Evolutionary conservation across 1,140 invertebrate genomes (phyloP), one percentile per base, ranked within the genome.

Genomic region (Dufourea novaeangliae): DNA sequence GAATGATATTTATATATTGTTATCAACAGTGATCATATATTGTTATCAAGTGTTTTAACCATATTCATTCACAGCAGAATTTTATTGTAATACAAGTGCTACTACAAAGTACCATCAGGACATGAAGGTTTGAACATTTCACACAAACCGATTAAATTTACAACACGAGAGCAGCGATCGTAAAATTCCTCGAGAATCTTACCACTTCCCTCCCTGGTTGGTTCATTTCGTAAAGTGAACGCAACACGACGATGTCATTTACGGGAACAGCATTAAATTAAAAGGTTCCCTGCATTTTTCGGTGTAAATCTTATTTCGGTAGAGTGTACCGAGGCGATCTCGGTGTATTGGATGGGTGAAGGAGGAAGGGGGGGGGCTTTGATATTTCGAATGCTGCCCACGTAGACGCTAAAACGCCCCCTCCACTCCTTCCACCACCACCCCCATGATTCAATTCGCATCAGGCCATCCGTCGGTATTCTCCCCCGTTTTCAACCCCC

Each of bases 371-470:
- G 46, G 83, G 83, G 75, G 74, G 88, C 80, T 85, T 84, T 78
- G 78, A 88, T 74, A 88, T 90, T 90, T 86, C 79, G 84, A 90
- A 92, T 89, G 89, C 90, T 75, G 86, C 70, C 82, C 90, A 91
- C 90, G 91, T 91, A 88, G 85, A 88, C 88, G 89, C 88, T 91
- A 91, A 92, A 92, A 92, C 90, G 90, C 90, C 89, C n/a, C n/a
- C n/a, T n/a, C n/a, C n/a, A n/a, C n/a, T n/a, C n/a, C n/a, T n/a
- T n/a, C n/a, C n/a, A n/a, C n/a, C n/a, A n/a, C n/a, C n/a, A n/a
- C n/a, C n/a, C 90, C 88, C 88, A 91, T 92, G 90, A 92, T 92
- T 91, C 91, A 91, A 91, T 92, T 91, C 91, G 88, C 90, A 91
- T 92, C 90, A 91, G n/a, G 88, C 88, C 82, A 84, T 83, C 86